Conservation (phyloP, 2,113 vertebrate species). For the Etia nguti region DNA sequence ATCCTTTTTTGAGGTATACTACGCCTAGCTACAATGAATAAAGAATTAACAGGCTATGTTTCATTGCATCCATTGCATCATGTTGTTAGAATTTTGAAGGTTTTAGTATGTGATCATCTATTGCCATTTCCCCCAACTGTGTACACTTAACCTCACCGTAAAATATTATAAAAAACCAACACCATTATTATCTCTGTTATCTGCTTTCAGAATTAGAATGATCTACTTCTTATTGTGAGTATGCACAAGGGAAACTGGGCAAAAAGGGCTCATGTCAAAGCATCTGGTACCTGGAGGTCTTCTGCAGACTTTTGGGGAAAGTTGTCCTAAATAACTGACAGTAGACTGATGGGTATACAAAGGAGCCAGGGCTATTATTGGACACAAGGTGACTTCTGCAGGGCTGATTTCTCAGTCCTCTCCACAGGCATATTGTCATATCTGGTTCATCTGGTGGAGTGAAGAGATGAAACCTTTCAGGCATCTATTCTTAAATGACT, state of each 20-base stretch:
- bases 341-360: conserved; percentile 53
- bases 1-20: not conserved
- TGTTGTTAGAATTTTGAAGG: not conserved
- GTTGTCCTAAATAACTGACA: conserved; percentile 57
- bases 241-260: not conserved
- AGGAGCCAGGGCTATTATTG: conserved; percentile 40
- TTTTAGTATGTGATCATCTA: not conserved
- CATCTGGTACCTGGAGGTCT: conserved; percentile 16
- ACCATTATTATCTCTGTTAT: not conserved
- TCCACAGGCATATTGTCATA: conserved; percentile 17
- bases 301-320: conserved; percentile 39
- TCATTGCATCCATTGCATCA: not conserved
- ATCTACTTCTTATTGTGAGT: not conserved
- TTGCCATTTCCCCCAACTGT: not conserved
- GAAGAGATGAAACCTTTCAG: conserved; percentile 10
- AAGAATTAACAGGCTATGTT: not conserved
- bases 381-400: conserved; percentile 56
- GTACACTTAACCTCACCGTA: not conserved
- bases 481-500: conserved; percentile 25
- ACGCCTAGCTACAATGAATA: not conserved
- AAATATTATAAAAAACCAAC: not conserved
- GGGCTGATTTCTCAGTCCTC: conserved; percentile 34
- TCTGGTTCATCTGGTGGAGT: conserved; percentile 38
- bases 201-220: not conserved
- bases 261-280: conserved; percentile 3